Conservation (phyloP, 2,797 vertebrate genomes). For the Emydoidea blandingii region DNA sequence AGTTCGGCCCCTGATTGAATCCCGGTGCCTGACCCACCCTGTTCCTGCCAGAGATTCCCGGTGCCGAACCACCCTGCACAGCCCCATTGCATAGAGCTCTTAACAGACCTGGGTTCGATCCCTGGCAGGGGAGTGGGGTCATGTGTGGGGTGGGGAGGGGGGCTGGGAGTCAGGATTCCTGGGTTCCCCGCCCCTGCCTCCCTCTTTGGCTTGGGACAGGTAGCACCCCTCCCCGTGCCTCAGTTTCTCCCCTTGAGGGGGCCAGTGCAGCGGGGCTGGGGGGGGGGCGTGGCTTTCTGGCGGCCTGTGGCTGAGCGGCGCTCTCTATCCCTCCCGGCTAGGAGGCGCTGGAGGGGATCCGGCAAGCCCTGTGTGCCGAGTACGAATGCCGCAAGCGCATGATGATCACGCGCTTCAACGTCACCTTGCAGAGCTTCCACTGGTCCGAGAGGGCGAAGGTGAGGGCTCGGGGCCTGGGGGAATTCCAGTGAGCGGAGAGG, state of each 20-base stretch:
- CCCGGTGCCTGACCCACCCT: too few species aligned
- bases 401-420: conserved; percentile 89
- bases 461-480: not conserved
- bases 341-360: conserved; percentile 74
- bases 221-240: not conserved
- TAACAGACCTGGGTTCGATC: not conserved
- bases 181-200: not conserved
- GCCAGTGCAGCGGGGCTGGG: too few species aligned
- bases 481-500: too few species aligned
- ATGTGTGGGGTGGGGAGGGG: too few species aligned
- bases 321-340: conserved; percentile 58
- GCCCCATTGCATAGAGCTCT: too few species aligned
- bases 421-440: conserved; percentile 89
- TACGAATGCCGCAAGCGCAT: conserved; percentile 86
- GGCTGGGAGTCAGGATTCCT: not conserved
- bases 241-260: not conserved
- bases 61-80: too few species aligned
- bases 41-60: too few species aligned
- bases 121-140: too few species aligned
- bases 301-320: too few species aligned
- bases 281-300: not conserved
- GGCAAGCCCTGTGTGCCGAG: conserved; percentile 79
- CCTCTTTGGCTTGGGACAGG: not conserved
- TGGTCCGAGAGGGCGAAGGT: conserved; percentile 91
- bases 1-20: too few species aligned